Evolutionary conservation across 2,888 invertebrate species (phyloP).

Genomic region (Folsomia manolachei): DNA sequence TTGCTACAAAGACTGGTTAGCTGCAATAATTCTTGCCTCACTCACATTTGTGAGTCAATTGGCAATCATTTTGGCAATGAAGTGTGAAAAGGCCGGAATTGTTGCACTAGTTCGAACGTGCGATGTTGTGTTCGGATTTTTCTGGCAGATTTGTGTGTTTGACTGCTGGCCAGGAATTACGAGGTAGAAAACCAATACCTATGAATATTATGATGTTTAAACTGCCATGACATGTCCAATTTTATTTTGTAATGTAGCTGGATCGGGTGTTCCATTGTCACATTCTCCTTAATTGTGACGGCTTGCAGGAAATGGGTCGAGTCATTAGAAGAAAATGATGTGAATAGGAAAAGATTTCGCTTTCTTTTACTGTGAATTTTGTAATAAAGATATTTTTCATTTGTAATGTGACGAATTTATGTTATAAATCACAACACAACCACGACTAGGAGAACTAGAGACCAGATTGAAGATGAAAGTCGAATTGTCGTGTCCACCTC

Average conservation of each 20-base stretch:
- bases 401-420: no score
- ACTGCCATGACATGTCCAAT: neutral
- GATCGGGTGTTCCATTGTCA: constrained; percentile 12
- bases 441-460: no score
- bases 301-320: constrained; percentile 17
- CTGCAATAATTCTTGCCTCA: constrained; percentile 60
- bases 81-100: constrained; percentile 86
- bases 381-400: neutral
- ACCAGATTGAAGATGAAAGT: no score
- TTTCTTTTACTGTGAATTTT: constrained; percentile 6
- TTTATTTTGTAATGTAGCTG: neutral
- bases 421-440: no score
- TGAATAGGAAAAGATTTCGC: constrained; percentile 7
- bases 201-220: neutral
- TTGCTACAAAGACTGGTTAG: constrained; percentile 27
- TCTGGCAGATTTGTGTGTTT: constrained; percentile 66
- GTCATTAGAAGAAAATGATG: neutral
- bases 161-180: constrained; percentile 33
- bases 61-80: constrained; percentile 76
- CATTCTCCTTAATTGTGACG: constrained; percentile 7
- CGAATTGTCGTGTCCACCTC: no score
- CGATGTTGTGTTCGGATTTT: constrained; percentile 85
- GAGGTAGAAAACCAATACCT: constrained; percentile 27
- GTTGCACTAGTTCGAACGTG: constrained; percentile 85
- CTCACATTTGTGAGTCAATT: constrained; percentile 87